These are phyloP conservation scores for Torymus auratus DNA, from an alignment of 2,888 invertebrate genomes.

Conservation along the genomic window DNA sequence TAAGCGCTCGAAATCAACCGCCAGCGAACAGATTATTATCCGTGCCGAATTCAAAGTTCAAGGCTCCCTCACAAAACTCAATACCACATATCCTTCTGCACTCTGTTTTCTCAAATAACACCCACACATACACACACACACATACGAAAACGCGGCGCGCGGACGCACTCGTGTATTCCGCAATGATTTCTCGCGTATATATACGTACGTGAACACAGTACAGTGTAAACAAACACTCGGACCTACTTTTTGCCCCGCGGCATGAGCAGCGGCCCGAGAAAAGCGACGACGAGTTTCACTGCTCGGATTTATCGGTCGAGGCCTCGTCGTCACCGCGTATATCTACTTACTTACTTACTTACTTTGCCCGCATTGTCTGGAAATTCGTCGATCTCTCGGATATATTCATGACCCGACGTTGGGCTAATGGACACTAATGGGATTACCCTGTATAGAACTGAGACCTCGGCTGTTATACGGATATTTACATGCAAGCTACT, in stretches of 20 bases:
- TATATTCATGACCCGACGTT: constrained; percentile 8
- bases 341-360: neutral
- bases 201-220: too few species aligned
- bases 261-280: constrained; percentile 16
- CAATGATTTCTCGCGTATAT: neutral
- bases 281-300: constrained; percentile 39
- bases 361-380: neutral
- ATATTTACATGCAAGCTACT: constrained; percentile 9
- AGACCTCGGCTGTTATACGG: neutral
- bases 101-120: neutral
- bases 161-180: neutral
- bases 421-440: constrained; percentile 50
- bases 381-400: constrained; percentile 25
- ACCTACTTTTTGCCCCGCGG: constrained; percentile 38
- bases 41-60: too few species aligned
- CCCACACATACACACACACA: neutral
- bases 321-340: neutral
- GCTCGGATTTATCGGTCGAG: constrained; percentile 52
- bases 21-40: too few species aligned
- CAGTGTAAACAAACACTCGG: constrained; percentile 42
- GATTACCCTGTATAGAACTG: constrained; percentile 24
- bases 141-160: too few species aligned
- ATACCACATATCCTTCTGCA: neutral
- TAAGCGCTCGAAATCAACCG: too few species aligned
- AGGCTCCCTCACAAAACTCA: too few species aligned